These are phyloP conservation scores for Leuciscus waleckii DNA, from an alignment of 2,797 vertebrate genomes.

Conservation along the genomic window DNA sequence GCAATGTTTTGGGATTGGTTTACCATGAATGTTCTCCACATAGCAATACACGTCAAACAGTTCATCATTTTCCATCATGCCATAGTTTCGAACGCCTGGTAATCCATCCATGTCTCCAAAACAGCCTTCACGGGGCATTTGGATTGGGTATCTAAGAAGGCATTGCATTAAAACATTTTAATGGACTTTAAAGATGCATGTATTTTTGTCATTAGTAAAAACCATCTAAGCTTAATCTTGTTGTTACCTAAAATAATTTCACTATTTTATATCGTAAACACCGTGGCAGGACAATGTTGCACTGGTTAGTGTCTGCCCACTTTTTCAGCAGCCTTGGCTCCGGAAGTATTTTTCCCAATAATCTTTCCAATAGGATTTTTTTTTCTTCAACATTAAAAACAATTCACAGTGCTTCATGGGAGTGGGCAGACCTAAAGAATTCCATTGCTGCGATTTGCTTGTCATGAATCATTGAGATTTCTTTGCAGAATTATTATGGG, in stretches of 20 bases:
- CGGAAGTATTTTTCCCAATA: not conserved
- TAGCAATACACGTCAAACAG: slow-evolving; percentile 95
- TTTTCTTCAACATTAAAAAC: not conserved
- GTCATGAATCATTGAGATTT: too few relatives aligned
- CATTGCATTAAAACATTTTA: not conserved
- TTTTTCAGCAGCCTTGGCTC: not conserved
- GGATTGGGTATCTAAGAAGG: slow-evolving; percentile 87
- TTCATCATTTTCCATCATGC: slow-evolving; percentile 83
- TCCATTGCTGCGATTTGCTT: too few relatives aligned
- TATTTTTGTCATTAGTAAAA: slow-evolving; percentile 6
- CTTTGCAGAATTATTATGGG: too few relatives aligned
- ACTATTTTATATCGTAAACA: not conserved
- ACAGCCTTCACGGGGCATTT: slow-evolving; percentile 90
- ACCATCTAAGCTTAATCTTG: not conserved
- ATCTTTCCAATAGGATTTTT: not conserved
- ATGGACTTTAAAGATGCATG: not conserved
- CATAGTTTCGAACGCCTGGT: slow-evolving; percentile 91
- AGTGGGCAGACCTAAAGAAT: too few relatives aligned
- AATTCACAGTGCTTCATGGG: too few relatives aligned
- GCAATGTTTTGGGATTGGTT: slow-evolving; percentile 29
- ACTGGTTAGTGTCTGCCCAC: not conserved
- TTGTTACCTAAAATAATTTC: not conserved
- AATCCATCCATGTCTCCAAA: slow-evolving; percentile 93
- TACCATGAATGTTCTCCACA: slow-evolving; percentile 88
- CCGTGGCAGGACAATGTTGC: not conserved